Conservation (phyloP, 2,113 vertebrate species). For the Plestiodon gilberti region DNA sequence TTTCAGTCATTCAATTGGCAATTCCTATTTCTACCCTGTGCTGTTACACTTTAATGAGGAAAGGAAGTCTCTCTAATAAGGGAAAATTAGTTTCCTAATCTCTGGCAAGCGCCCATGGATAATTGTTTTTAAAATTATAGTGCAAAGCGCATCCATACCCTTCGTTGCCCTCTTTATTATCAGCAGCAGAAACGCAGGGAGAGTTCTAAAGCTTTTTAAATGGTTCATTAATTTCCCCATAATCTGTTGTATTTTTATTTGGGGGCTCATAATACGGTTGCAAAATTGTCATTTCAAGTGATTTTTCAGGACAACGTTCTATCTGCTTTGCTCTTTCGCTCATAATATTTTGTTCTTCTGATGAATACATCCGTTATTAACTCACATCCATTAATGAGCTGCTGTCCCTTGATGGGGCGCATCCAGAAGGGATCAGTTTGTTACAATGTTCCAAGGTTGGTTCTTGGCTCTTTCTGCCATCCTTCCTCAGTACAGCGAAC, state of each 20-base stretch:
- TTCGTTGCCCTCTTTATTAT: conserved; percentile 28
- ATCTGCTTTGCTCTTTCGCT: background rate
- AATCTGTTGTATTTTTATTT: conserved; percentile 20
- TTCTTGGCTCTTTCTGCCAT: background rate
- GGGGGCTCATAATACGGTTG: background rate
- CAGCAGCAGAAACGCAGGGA: background rate
- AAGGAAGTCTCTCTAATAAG: conserved; percentile 8
- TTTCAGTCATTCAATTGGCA: background rate
- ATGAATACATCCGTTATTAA: background rate
- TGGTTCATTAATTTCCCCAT: conserved; percentile 27
- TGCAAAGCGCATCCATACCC: background rate
- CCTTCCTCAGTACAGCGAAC: background rate
- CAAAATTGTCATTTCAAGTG: background rate
- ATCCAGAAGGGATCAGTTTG: background rate
- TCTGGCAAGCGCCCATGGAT: background rate
- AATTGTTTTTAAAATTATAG: conserved; percentile 27
- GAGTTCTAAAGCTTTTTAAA: background rate
- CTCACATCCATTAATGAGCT: background rate
- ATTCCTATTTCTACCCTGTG: background rate
- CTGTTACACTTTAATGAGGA: background rate
- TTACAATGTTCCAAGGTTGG: background rate
- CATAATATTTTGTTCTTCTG: background rate
- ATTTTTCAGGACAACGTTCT: background rate
- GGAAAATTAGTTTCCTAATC: conserved; percentile 19
- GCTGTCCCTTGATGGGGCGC: background rate